Evolutionary conservation across 2,113 vertebrate genomes (phyloP).

Genomic region (Pachyramphus minor): DNA sequence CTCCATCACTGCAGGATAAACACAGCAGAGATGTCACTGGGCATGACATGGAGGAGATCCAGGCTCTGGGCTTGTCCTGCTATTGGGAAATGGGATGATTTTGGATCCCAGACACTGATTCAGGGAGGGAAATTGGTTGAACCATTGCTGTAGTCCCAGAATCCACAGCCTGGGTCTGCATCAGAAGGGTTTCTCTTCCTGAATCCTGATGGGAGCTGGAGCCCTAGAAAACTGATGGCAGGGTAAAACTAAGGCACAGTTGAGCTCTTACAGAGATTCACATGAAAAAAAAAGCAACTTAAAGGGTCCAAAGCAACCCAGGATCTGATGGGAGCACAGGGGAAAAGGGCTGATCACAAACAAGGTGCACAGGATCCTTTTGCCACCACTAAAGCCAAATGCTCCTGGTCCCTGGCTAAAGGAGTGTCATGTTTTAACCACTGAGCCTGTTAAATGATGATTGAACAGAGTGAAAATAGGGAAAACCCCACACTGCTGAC

Average conservation of each 20-base stretch:
- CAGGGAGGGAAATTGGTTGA: not conserved
- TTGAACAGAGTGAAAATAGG: not conserved
- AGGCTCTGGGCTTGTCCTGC: not conserved
- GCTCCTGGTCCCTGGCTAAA: not conserved
- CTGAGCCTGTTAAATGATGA: not conserved
- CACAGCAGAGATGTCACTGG: not conserved
- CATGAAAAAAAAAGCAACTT: not conserved
- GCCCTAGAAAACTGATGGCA: not conserved
- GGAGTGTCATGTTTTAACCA: not conserved
- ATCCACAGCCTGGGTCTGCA: not conserved
- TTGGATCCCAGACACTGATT: not conserved
- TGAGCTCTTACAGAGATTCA: not conserved
- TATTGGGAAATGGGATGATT: not conserved
- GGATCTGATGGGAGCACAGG: not conserved
- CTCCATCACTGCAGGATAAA: not conserved
- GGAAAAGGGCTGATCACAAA: not conserved
- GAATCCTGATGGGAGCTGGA: not conserved
- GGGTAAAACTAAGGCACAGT: not conserved
- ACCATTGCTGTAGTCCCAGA: not conserved
- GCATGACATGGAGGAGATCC: not conserved
- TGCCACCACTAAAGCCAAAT: not conserved
- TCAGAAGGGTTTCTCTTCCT: not conserved
- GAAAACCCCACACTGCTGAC: accelerated
- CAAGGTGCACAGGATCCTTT: not conserved
- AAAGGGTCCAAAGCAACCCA: not conserved